These are phyloP conservation scores for Odontesthes bonariensis DNA, from an alignment of 2,113 vertebrate species.

Conservation along the genomic window DNA sequence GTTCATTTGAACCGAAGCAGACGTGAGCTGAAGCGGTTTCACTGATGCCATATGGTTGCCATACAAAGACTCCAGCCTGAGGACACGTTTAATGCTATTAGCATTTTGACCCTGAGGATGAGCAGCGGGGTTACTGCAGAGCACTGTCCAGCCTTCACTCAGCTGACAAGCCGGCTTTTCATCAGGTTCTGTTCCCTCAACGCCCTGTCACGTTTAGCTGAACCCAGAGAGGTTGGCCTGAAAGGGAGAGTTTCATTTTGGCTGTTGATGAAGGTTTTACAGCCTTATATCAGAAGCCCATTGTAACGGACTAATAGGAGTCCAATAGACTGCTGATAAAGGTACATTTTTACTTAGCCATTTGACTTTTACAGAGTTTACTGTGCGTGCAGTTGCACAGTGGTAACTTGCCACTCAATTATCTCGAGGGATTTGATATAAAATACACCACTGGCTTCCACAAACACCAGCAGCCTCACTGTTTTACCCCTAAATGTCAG, in stretches of 20 bases:
- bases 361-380: constrained; percentile 1
- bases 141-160: not conserved
- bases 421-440: not conserved
- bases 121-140: constrained; percentile 41
- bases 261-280: constrained; percentile 4
- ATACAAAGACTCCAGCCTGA: constrained; percentile 53
- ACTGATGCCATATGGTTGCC: constrained; percentile 42
- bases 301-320: constrained; percentile 16
- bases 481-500: not conserved
- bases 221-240: constrained; percentile 30
- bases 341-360: not conserved
- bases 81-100: constrained; percentile 60
- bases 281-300: constrained; percentile 4
- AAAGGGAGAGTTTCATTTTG: constrained; percentile 15
- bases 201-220: constrained; percentile 39
- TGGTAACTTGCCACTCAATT: not conserved
- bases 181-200: constrained; percentile 25
- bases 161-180: constrained; percentile 20
- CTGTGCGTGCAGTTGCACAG: not conserved
- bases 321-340: constrained; percentile 16
- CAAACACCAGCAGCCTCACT: not conserved
- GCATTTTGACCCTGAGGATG: constrained; percentile 51
- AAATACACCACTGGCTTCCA: not conserved
- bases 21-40: constrained; percentile 17
- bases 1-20: not conserved